Percentiles rank a stretch among this genome's conserved stretches.
These are phyloP conservation scores for Pemphigus obesinymphae DNA, from an alignment of 1,140 invertebrate genomes.

Conservation along the genomic window DNA sequence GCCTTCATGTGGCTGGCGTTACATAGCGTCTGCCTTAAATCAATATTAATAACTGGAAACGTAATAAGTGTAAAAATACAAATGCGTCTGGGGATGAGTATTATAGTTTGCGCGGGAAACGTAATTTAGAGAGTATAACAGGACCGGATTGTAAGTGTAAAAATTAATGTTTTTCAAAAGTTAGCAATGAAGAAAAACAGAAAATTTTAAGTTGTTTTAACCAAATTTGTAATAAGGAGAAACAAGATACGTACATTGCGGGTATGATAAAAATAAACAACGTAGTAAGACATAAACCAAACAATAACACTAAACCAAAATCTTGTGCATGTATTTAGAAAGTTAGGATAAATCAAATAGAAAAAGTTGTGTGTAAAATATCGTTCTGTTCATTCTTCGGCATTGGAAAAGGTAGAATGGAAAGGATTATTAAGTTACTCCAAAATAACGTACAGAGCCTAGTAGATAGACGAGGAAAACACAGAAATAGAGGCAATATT, in stretches of 20 bases:
- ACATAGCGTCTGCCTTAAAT: no score
- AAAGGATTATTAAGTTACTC: neutral
- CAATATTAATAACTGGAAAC: no score
- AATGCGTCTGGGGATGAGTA: no score
- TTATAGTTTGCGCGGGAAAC: no score
- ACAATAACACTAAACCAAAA: neutral
- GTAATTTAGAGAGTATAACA: no score
- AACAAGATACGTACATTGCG: neutral
- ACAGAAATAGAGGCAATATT: neutral
- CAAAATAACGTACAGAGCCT: neutral
- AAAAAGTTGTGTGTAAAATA: neutral
- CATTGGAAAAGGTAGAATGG: neutral
- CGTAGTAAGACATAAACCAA: neutral
- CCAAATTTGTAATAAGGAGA: neutral
- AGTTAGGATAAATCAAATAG: neutral
- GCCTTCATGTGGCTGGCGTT: no score
- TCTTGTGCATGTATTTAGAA: neutral
- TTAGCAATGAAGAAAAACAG: neutral
- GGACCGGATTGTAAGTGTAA: neutral
- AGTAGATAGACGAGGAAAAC: neutral
- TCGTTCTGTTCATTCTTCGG: neutral
- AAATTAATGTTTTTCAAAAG: neutral
- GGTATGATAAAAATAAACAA: neutral
- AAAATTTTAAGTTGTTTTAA: neutral
- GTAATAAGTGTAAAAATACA: no score